Evolutionary conservation across 1,140 invertebrate genomes (phyloP), one percentile per base, ranked within the genome.

Genomic region (Drosophila truncata): DNA sequence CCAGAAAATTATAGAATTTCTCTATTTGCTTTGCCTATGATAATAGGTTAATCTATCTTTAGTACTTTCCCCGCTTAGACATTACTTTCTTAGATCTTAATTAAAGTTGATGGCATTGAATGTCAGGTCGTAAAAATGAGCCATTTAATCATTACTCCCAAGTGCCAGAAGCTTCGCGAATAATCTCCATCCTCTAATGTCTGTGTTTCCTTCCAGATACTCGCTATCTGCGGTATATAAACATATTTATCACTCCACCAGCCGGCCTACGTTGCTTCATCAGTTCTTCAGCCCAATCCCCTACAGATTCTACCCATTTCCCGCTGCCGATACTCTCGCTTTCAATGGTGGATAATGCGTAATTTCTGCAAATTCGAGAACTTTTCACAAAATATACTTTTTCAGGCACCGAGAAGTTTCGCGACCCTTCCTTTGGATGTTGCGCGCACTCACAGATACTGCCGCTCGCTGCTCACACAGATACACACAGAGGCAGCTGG

Each of bases 331-430:
- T 50, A 76, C 72, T 77, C 47, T 77, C 62, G 37, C 74, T 77
- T 77, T 77, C 73, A 60, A 52, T 41, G 54, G 27, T 33, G 76
- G 54, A 66, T 77, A 77, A 49, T 52, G 72, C 44, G 78, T 81
- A 65, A 64, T 65, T 41, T 61, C 70, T 64, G 80, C 20, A 42
- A 62, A 60, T 88, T 87, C 83, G 49, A 87, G 83, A 87, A 86
- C 59, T 72, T 65, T 50, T 67, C 44, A 39, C 57, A 29, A 37
- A 55, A 55, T 39, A 58, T 66, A 57, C 49, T 54, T 66, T 66
- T 52, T 66, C 57, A 79, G 72, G 33, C 33, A 31, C 44, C 62
- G 42, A 73, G 81, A 88, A 72, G 33, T 62, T 88, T 72, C 85
- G 72, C 57, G 60, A 33, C 39, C 54, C 46, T 73, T 54, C 57